Conservation (phyloP, 2,797 vertebrate genomes). For the Crocidura indochinensis region DNA sequence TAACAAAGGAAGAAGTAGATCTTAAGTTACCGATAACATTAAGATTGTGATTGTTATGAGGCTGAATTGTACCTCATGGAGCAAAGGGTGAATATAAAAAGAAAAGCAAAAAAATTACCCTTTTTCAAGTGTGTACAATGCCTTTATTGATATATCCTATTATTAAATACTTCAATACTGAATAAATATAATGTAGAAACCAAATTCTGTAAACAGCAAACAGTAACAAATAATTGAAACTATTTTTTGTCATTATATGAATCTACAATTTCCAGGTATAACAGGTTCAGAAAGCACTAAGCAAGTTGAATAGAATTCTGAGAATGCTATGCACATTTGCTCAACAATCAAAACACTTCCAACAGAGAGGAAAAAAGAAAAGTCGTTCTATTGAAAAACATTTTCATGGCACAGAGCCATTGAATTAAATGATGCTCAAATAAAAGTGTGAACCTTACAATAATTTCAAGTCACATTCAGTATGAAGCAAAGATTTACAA, state of each 20-base stretch:
- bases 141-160: slow-evolving; percentile 41
- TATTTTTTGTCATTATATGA: slow-evolving; percentile 40
- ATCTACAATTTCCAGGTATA: slow-evolving; percentile 53
- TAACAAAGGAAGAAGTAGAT: slow-evolving; percentile 2
- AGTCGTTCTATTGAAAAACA: slow-evolving; percentile 54
- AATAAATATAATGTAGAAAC: slow-evolving; percentile 67
- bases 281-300: slow-evolving; percentile 23
- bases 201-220: slow-evolving; percentile 58
- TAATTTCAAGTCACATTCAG: slow-evolving; percentile 64
- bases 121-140: slow-evolving; percentile 51
- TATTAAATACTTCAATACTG: slow-evolving; percentile 56
- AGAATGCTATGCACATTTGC: slow-evolving; percentile 48
- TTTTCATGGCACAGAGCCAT: slow-evolving; percentile 65
- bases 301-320: slow-evolving; percentile 38
- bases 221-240: slow-evolving; percentile 49
- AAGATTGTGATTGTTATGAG: slow-evolving; percentile 24
- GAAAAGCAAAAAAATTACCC: slow-evolving; percentile 42
- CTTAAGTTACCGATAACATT: slow-evolving; percentile 26
- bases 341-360: slow-evolving; percentile 50
- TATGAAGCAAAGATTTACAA: slow-evolving; percentile 65
- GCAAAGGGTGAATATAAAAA: slow-evolving; percentile 18
- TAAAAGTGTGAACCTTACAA: slow-evolving; percentile 30
- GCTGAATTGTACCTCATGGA: neutral
- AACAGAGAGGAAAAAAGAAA: neutral
- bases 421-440: slow-evolving; percentile 65